Evolutionary conservation across 2,888 invertebrate genomes (phyloP).

Genomic region (Hirtodrosophila alboralis): DNA sequence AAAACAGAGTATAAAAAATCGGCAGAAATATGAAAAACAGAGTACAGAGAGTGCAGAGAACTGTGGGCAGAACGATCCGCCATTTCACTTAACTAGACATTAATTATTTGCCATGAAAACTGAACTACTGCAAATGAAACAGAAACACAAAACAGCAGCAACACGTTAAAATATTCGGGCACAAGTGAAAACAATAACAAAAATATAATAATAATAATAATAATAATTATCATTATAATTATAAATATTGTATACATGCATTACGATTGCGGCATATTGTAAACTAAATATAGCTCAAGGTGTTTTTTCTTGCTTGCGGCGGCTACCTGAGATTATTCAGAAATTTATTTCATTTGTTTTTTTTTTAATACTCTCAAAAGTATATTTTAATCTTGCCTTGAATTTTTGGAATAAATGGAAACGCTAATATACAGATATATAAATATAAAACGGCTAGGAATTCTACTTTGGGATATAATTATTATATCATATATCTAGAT

Average conservation of each 20-base stretch:
- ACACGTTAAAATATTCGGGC: not conserved
- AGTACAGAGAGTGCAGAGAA: constrained; percentile 12
- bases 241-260: constrained; percentile 34
- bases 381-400: too few species aligned
- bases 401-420: too few species aligned
- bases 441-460: too few species aligned
- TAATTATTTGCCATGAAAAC: constrained; percentile 63
- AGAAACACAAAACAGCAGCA: not conserved
- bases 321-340: constrained; percentile 33
- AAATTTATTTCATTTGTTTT: constrained; percentile 13
- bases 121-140: constrained; percentile 19
- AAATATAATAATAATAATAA: constrained; percentile 24
- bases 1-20: not conserved
- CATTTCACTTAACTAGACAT: constrained; percentile 77
- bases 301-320: constrained; percentile 19
- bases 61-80: constrained; percentile 49
- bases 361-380: not conserved
- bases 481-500: too few species aligned
- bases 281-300: constrained; percentile 70
- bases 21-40: constrained; percentile 12
- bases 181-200: constrained; percentile 18
- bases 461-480: too few species aligned
- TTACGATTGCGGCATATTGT: constrained; percentile 46
- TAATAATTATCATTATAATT: constrained; percentile 55
- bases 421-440: too few species aligned